Evolutionary conservation across 2,797 vertebrate genomes (phyloP).

Genomic region (Microctenopoma stevenorrisi): DNA sequence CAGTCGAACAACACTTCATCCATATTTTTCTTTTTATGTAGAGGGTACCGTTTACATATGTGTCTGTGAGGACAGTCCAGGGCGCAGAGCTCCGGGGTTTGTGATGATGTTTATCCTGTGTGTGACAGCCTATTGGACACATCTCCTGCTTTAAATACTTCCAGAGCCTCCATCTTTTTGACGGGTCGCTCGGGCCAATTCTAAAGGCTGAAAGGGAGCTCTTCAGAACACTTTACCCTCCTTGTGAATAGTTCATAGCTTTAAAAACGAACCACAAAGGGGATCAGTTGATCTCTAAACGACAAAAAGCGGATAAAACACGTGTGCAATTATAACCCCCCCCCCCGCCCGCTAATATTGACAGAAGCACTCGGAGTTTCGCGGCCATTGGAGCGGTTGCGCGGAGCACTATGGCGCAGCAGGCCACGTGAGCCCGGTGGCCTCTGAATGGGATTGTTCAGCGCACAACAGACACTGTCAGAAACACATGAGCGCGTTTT

Average conservation of each 20-base stretch:
- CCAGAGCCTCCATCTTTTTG: slow-evolving; percentile 50
- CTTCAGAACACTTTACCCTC: slow-evolving; percentile 74
- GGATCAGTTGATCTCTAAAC: slow-evolving; percentile 72
- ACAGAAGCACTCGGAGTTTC: slow-evolving; percentile 61
- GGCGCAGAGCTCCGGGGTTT: too few relatives aligned
- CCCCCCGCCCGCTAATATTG: slow-evolving; percentile 76
- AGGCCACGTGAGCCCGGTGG: slow-evolving; percentile 42
- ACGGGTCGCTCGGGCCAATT: slow-evolving; percentile 67
- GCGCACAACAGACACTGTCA: slow-evolving; percentile 71
- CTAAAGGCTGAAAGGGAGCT: slow-evolving; percentile 75
- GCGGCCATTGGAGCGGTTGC: slow-evolving; percentile 35
- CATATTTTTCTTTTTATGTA: slow-evolving; percentile 45
- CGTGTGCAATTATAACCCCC: slow-evolving; percentile 80
- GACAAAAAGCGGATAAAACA: slow-evolving; percentile 67
- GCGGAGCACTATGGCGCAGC: slow-evolving; percentile 53
- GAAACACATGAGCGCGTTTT: slow-evolving; percentile 69
- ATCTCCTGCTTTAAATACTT: slow-evolving; percentile 79
- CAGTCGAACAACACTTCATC: slow-evolving; percentile 77
- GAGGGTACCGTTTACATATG: too few relatives aligned
- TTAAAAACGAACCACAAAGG: slow-evolving; percentile 75
- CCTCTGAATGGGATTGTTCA: slow-evolving; percentile 66
- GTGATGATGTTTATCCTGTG: too few relatives aligned
- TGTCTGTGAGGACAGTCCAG: too few relatives aligned
- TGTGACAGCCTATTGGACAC: slow-evolving; percentile 42
- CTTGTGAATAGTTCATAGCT: slow-evolving; percentile 70